Conservation (phyloP, 1,140 invertebrate genomes). For the Camponotus pennsylvanicus region DNA sequence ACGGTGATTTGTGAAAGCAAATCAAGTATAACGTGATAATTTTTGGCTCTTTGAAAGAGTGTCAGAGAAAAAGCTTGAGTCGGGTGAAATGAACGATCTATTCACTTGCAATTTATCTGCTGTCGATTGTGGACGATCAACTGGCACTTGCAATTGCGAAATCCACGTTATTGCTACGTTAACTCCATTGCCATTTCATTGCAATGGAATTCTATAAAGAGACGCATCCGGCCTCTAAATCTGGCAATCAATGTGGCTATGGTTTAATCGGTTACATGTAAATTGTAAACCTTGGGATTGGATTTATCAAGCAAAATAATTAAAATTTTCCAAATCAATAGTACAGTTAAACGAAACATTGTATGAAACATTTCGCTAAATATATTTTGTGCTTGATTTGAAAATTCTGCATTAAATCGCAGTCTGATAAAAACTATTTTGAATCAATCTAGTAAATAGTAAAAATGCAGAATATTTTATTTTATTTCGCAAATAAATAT, state of each 20-base stretch:
- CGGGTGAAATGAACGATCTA: not conserved
- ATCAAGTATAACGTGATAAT: conserved; percentile 29
- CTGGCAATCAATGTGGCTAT: conserved; percentile 38
- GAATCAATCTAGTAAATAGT: not conserved
- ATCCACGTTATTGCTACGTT: conserved; percentile 15
- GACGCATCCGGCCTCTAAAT: conserved; percentile 51
- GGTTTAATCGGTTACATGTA: conserved; percentile 67
- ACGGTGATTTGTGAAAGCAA: conserved; percentile 15
- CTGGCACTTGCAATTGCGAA: conserved; percentile 21
- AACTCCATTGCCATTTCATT: conserved; percentile 11
- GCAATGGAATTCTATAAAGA: conserved; percentile 45
- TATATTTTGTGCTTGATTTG: conserved; percentile 36
- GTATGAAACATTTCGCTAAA: conserved; percentile 3
- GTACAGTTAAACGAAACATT: conserved; percentile 18
- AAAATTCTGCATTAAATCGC: conserved; percentile 35
- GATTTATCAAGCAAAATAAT: conserved; percentile 54
- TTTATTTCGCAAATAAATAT: not conserved
- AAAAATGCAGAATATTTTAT: not conserved
- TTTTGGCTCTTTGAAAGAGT: conserved; percentile 7
- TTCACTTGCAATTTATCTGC: conserved; percentile 47
- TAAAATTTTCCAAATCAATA: conserved; percentile 50
- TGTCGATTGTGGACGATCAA: conserved; percentile 19
- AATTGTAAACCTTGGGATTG: conserved; percentile 67
- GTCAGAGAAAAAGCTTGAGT: not conserved
- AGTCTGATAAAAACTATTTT: not conserved